These are phyloP conservation scores for Fissipunctia ypsillon DNA, from an alignment of 2,888 invertebrate genomes.

Conservation along the genomic window DNA sequence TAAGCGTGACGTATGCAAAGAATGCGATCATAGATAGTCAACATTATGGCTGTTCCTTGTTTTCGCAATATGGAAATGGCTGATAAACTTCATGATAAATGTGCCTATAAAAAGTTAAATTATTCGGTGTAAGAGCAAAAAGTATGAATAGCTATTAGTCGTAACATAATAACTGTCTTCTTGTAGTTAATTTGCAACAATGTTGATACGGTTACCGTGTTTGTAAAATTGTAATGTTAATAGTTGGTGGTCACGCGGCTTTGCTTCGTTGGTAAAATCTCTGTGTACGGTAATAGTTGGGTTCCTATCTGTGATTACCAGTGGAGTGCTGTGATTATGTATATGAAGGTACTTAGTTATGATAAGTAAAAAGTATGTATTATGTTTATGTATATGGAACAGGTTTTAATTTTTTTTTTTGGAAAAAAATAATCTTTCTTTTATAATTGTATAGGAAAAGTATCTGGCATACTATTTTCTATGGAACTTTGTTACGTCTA, in stretches of 20 bases:
- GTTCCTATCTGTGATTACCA: background rate
- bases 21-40: conserved; percentile 50
- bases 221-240: conserved; percentile 41
- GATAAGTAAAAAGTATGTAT: background rate
- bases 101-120: conserved; percentile 52
- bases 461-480: background rate
- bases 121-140: conserved; percentile 56
- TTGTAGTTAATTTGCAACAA: conserved; percentile 44
- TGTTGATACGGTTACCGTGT: conserved; percentile 39
- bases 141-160: conserved; percentile 51
- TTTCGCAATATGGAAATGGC: conserved; percentile 55
- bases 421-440: background rate
- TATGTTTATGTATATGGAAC: background rate
- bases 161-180: conserved; percentile 54
- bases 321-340: background rate
- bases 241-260: conserved; percentile 40
- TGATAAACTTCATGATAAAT: conserved; percentile 59
- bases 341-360: background rate
- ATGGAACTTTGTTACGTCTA: background rate
- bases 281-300: conserved; percentile 4
- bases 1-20: conserved; percentile 45
- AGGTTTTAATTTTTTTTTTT: background rate
- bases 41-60: conserved; percentile 34
- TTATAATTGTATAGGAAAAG: background rate
- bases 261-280: conserved; percentile 17